phyloP scores from a whole-genome alignment of 1,140 invertebrate species.

The Marisa cornuarietis region DNA sequence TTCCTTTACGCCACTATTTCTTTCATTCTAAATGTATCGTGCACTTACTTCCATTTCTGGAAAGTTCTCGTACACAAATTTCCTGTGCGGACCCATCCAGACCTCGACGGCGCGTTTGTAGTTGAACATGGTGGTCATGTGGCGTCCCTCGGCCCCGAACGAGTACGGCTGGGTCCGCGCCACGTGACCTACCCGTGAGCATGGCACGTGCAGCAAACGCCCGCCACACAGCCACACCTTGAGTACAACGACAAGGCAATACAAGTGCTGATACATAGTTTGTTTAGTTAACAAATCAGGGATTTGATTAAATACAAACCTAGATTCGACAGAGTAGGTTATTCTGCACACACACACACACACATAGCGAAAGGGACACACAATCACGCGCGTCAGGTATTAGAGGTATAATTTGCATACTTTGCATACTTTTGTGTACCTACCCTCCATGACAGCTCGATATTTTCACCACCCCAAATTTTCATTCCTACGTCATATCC shows the following conservation, averaged over 20 bases:
- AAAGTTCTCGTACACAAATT: slow-evolving; percentile 41
- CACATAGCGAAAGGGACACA: not conserved
- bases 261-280: too few species aligned
- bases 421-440: not conserved
- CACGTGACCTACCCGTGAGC: slow-evolving; percentile 65
- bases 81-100: slow-evolving; percentile 45
- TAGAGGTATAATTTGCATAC: too few species aligned
- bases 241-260: slow-evolving; percentile 5
- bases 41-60: slow-evolving; percentile 40
- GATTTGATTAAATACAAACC: not conserved
- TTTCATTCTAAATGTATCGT: too few species aligned
- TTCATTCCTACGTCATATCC: slow-evolving; percentile 72
- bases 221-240: slow-evolving; percentile 97
- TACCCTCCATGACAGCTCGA: slow-evolving; percentile 75
- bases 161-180: slow-evolving; percentile 88
- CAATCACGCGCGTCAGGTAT: not conserved
- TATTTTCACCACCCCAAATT: slow-evolving; percentile 91
- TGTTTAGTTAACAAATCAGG: not conserved
- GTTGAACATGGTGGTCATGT: slow-evolving; percentile 36
- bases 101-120: slow-evolving; percentile 52
- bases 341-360: not conserved
- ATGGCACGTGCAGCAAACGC: slow-evolving; percentile 82
- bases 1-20: too few species aligned
- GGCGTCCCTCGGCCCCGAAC: slow-evolving; percentile 80
- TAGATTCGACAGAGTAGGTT: not conserved